Evolutionary conservation across 2,113 vertebrate genomes (phyloP), one percentile per base, ranked within the genome.

Genomic region (Pseudorhombus dupliciocellatus): DNA sequence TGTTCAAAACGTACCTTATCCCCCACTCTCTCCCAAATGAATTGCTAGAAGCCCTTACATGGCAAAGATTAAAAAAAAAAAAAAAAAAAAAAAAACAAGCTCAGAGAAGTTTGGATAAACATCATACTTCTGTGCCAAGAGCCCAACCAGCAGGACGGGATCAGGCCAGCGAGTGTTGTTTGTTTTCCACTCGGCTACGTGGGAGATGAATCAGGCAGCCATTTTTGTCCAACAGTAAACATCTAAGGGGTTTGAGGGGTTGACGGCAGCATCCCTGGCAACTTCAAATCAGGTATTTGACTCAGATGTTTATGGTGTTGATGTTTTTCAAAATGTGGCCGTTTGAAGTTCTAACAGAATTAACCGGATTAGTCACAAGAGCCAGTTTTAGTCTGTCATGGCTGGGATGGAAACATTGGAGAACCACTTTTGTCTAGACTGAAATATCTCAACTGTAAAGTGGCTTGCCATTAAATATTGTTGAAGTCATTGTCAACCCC

Each of bases 191-290:
- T 71, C 71, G 22, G 54, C 69, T 50, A 59, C 51, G n/a, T 53
- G 71, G 74, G 61, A 83, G 68, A 77, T 51, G 70, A 80, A 55
- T 51, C 58, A 42, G 46, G 64, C 65, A 70, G 59, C 52, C 76
- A 75, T 82, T 78, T 86, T 73, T 74, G 50, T 77, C 73, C 42
- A 7, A 61, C 66, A 66, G 80, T 84, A 87, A 90, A 90, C 73
- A 84, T 28, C 48, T 44, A n/a, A 37, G 22, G n/a, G 58, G 51
- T 52, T 52, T 52, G 18, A 4, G 18, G 7, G 7, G 5, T n/a
- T 48, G 9, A 8, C 21, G 44, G 56, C 55, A 66, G 24, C 22
- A 26, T 46, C 26, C 24, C 15, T 14, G 54, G 44, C 50, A 5
- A 79, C 12, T 77, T 10, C 25, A 21, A 52, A 4, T 21, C 2